phyloP scores from a whole-genome alignment of 2,113 vertebrate genomes.

The Pachypanchax playfairii region DNA sequence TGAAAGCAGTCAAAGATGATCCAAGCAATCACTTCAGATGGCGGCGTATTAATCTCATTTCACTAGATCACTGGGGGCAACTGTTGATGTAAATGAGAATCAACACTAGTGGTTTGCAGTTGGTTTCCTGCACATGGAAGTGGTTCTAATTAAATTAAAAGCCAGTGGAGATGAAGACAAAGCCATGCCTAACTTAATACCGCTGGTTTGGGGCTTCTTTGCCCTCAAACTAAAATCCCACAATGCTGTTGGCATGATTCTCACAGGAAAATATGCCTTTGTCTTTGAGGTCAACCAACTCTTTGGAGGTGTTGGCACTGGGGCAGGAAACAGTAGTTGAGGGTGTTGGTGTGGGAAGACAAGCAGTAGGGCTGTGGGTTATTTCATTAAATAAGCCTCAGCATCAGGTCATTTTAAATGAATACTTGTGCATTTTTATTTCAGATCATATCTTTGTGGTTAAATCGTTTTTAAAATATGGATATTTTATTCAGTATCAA shows the following conservation, averaged over 20 bases:
- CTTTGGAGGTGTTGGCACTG: constrained; percentile 63
- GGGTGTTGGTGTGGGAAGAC: constrained; percentile 67
- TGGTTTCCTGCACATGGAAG: constrained; percentile 28
- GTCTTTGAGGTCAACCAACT: constrained; percentile 67
- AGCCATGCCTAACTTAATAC: constrained; percentile 64
- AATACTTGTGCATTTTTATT: constrained; percentile 43
- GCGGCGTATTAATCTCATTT: constrained; percentile 28
- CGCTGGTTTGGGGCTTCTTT: constrained; percentile 68
- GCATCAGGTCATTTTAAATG: constrained; percentile 58
- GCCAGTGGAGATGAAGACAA: constrained; percentile 43
- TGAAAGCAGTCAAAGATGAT: constrained; percentile 21
- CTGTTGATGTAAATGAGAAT: constrained; percentile 27
- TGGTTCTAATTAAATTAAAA: constrained; percentile 68
- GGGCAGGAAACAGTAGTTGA: constrained; percentile 70
- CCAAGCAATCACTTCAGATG: constrained; percentile 9
- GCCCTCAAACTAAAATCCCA: constrained; percentile 70
- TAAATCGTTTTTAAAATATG: constrained; percentile 43
- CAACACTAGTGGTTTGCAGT: constrained; percentile 47
- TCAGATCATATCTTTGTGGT: constrained; percentile 26
- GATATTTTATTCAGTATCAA: constrained; percentile 14
- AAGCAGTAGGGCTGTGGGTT: constrained; percentile 31
- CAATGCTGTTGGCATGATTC: constrained; percentile 72
- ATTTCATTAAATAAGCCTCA: constrained; percentile 52
- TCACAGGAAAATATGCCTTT: constrained; percentile 78
- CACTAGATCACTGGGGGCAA: constrained; percentile 9